phyloP scores from a whole-genome alignment of 2,113 vertebrate genomes.

The Jaculus jaculus region DNA sequence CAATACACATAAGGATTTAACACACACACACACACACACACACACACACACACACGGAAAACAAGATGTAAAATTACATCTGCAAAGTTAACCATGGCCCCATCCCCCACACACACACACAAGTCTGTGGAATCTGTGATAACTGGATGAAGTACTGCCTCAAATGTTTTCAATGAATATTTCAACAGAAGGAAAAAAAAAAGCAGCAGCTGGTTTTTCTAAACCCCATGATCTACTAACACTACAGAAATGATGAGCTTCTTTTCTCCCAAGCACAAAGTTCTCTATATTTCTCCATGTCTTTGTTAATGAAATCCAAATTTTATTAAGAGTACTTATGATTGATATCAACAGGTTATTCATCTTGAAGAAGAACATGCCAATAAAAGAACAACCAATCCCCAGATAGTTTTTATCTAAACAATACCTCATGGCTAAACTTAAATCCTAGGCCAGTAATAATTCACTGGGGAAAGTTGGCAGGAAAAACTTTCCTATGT shows the following conservation, averaged over 20 bases:
- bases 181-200: slow-evolving; percentile 67
- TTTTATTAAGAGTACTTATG: not conserved
- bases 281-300: slow-evolving; percentile 5
- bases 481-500: slow-evolving; percentile 3
- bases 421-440: slow-evolving; percentile 11
- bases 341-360: slow-evolving; percentile 48
- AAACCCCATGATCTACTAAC: slow-evolving; percentile 54
- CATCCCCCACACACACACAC: slow-evolving; percentile 28
- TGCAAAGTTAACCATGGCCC: slow-evolving; percentile 67
- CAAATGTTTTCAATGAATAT: slow-evolving; percentile 67
- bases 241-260: slow-evolving; percentile 16
- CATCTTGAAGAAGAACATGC: slow-evolving; percentile 9
- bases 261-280: not conserved
- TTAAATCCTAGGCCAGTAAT: not conserved
- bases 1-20: slow-evolving; percentile 73
- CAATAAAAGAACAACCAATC: slow-evolving; percentile 43
- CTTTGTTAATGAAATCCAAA: slow-evolving; percentile 32
- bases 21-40: slow-evolving; percentile 46
- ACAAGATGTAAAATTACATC: slow-evolving; percentile 76
- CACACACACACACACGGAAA: slow-evolving; percentile 75
- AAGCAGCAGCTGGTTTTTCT: slow-evolving; percentile 15
- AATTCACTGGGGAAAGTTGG: not conserved
- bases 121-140: slow-evolving; percentile 67
- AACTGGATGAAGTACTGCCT: slow-evolving; percentile 61
- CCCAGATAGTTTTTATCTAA: slow-evolving; percentile 1